Evolutionary conservation across 2,888 invertebrate species (phyloP).

Genomic region (Lordiphosa fenestrarum): DNA sequence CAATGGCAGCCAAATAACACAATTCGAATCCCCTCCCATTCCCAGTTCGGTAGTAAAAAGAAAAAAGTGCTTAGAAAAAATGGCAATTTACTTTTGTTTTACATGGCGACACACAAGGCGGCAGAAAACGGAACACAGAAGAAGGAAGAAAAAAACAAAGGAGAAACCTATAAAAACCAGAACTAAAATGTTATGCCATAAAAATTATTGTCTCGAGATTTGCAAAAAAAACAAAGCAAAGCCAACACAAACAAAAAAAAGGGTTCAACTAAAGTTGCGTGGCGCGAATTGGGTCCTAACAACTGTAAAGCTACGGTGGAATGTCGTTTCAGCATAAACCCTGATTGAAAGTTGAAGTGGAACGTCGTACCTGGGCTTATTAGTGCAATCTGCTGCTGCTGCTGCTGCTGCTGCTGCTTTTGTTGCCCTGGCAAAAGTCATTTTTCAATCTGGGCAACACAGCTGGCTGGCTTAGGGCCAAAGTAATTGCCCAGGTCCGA

Average conservation of each 20-base stretch:
- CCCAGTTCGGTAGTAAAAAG: conserved; percentile 51
- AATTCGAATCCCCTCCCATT: neutral
- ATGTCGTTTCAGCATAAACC: too few relatives aligned
- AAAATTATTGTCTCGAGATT: conserved; percentile 72
- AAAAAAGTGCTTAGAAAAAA: conserved; percentile 66
- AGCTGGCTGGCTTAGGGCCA: conserved; percentile 3
- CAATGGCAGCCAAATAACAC: neutral
- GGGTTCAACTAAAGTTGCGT: conserved; percentile 2
- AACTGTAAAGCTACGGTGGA: too few relatives aligned
- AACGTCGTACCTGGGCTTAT: neutral
- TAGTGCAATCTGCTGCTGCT: too few relatives aligned
- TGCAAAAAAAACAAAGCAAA: conserved; percentile 18
- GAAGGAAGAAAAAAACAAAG: neutral
- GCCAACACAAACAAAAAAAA: conserved; percentile 16
- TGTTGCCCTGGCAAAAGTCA: conserved; percentile 19
- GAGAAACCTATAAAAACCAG: conserved; percentile 50
- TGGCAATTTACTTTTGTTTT: conserved; percentile 71
- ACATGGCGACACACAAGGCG: conserved; percentile 41
- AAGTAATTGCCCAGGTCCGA: neutral
- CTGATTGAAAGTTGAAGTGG: conserved; percentile 4
- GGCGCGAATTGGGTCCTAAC: too few relatives aligned
- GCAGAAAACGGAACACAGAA: conserved; percentile 9
- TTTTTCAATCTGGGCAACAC: conserved; percentile 16
- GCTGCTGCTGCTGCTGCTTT: too few relatives aligned
- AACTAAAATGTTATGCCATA: conserved; percentile 66